These are phyloP conservation scores for Esox lucius DNA, from an alignment of 2,797 vertebrate genomes.

Conservation along the genomic window DNA sequence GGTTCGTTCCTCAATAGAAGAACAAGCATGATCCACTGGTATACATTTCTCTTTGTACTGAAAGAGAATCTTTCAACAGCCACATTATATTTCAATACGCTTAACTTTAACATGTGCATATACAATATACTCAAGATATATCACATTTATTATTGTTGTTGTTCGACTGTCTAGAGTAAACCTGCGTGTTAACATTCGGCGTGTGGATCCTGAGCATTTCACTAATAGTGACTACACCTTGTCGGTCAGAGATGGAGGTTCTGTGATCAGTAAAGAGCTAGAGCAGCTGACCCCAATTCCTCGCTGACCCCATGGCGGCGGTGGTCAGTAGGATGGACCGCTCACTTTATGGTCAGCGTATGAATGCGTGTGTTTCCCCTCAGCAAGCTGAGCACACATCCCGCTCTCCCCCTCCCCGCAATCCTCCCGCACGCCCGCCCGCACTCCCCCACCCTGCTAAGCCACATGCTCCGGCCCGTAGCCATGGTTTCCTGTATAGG, in stretches of 20 bases:
- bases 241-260: conserved; percentile 10
- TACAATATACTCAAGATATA: too few relatives aligned
- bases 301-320: too few relatives aligned
- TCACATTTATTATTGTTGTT: too few relatives aligned
- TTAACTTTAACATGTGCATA: too few relatives aligned
- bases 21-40: background rate
- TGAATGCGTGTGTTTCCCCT: conserved; percentile 37
- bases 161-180: too few relatives aligned
- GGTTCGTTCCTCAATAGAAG: conserved; percentile 21
- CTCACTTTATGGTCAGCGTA: conserved; percentile 12
- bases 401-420: too few relatives aligned
- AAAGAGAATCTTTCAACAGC: too few relatives aligned
- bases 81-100: too few relatives aligned
- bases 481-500: conserved; percentile 64
- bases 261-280: conserved; percentile 7
- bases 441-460: conserved; percentile 48
- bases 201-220: too few relatives aligned
- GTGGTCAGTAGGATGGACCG: conserved; percentile 43
- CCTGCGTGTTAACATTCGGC: too few relatives aligned
- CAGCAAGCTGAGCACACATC: conserved; percentile 41
- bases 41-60: background rate
- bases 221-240: too few relatives aligned
- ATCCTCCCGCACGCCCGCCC: too few relatives aligned
- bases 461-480: conserved; percentile 56
- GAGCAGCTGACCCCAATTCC: conserved; percentile 12